These are phyloP conservation scores for Panagrolaimus sp. DNA, from an alignment of 1,140 invertebrate genomes.

Conservation along the genomic window DNA sequence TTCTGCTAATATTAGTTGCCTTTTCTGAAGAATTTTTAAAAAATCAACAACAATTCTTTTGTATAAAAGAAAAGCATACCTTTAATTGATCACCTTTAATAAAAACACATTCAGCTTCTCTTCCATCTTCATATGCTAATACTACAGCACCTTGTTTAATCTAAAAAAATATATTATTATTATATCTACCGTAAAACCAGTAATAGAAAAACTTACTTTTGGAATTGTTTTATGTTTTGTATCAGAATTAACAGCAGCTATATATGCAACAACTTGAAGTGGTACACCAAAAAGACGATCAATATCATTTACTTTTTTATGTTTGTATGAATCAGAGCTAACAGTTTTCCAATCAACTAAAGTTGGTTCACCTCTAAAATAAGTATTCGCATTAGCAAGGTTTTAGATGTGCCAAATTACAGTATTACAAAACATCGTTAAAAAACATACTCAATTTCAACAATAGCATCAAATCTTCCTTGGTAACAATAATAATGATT, in stretches of 20 bases:
- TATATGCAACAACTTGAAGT: constrained; percentile 25
- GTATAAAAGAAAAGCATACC: too few relatives aligned
- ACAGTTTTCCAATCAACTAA: constrained; percentile 30
- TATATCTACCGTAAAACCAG: neutral
- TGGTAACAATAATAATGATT: constrained; percentile 22
- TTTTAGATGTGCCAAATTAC: neutral
- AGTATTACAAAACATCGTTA: neutral
- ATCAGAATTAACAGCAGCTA: constrained; percentile 22
- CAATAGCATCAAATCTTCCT: constrained; percentile 28
- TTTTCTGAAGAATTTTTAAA: constrained; percentile 12
- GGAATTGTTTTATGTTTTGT: constrained; percentile 9
- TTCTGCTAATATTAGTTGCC: constrained; percentile 18
- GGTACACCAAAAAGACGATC: constrained; percentile 25
- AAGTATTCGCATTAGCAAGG: too few relatives aligned
- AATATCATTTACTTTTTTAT: neutral
- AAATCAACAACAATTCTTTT: constrained; percentile 9
- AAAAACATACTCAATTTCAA: constrained; percentile 24
- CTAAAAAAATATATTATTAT: neutral
- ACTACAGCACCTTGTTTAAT: constrained; percentile 26
- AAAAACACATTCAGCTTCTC: constrained; percentile 16
- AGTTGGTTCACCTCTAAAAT: constrained; percentile 24
- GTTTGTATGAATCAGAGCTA: constrained; percentile 20
- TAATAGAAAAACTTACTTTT: neutral
- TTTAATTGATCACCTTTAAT: constrained; percentile 15
- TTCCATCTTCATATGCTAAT: constrained; percentile 23